These are phyloP conservation scores for Tenthredo amoena DNA, from an alignment of 2,888 invertebrate genomes.

Conservation along the genomic window DNA sequence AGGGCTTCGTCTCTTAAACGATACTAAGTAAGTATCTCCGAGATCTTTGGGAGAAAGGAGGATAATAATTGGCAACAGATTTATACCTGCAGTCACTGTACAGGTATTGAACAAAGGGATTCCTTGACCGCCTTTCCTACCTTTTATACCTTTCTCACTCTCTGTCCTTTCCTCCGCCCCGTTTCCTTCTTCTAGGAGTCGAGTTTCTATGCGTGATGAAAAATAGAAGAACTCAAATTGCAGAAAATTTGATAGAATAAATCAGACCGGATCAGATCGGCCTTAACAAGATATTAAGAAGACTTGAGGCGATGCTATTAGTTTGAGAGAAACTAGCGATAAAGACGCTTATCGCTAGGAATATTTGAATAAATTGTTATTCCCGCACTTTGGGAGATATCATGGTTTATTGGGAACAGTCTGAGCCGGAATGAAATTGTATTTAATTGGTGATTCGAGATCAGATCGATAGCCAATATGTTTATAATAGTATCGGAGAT, in stretches of 20 bases:
- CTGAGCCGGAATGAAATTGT: no score
- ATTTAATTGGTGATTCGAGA: no score
- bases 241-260: background rate
- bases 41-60: background rate
- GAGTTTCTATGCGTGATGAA: background rate
- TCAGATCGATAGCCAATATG: no score
- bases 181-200: background rate
- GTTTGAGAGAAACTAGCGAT: background rate
- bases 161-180: background rate
- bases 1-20: slow-evolving; percentile 47
- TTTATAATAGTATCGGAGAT: background rate
- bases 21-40: slow-evolving; percentile 67
- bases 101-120: slow-evolving; percentile 13
- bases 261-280: no score
- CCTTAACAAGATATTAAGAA: no score
- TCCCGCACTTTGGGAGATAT: no score
- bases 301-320: no score
- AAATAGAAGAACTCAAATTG: background rate
- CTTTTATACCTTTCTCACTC: background rate
- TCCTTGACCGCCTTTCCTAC: background rate
- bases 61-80: background rate
- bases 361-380: background rate
- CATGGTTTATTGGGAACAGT: no score
- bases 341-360: background rate
- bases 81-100: background rate